phyloP scores from a whole-genome alignment of 2,113 vertebrate genomes.

The Octodon degus region DNA sequence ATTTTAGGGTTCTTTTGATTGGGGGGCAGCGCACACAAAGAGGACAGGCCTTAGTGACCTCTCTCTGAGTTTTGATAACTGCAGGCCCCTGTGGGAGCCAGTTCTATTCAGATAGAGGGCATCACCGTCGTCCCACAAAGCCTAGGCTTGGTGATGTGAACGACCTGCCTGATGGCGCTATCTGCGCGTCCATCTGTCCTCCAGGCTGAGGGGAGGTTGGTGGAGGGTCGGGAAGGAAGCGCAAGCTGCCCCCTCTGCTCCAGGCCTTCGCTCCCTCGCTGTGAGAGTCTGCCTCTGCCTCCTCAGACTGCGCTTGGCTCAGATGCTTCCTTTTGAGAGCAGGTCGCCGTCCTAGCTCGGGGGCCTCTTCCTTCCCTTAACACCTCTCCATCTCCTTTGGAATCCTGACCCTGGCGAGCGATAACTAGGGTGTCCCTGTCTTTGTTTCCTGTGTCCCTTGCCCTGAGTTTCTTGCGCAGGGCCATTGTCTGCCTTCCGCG shows the following conservation, averaged over 20 bases:
- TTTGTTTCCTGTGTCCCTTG: not conserved
- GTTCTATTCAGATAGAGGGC: not conserved
- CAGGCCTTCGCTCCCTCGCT: accelerated
- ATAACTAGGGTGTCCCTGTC: not conserved
- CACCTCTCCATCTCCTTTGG: not conserved
- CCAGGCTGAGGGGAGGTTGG: not conserved
- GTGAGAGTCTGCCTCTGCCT: not conserved
- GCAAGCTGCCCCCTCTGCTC: not conserved
- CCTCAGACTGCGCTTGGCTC: not conserved
- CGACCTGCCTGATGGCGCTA: not conserved
- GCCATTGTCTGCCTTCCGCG: not conserved
- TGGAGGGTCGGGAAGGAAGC: not conserved
- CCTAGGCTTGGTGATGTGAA: not conserved
- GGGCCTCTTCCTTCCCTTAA: not conserved
- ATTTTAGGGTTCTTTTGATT: not conserved
- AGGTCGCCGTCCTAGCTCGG: not conserved
- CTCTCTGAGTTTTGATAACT: not conserved
- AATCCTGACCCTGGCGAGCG: not conserved
- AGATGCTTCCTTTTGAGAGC: not conserved
- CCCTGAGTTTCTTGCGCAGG: not conserved
- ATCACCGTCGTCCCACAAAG: not conserved
- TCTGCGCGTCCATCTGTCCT: not conserved
- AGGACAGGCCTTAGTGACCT: not conserved
- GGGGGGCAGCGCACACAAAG: not conserved
- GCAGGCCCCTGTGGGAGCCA: not conserved